Conservation (phyloP, 2,797 vertebrate genomes). For the Hozukius guyotensis region DNA sequence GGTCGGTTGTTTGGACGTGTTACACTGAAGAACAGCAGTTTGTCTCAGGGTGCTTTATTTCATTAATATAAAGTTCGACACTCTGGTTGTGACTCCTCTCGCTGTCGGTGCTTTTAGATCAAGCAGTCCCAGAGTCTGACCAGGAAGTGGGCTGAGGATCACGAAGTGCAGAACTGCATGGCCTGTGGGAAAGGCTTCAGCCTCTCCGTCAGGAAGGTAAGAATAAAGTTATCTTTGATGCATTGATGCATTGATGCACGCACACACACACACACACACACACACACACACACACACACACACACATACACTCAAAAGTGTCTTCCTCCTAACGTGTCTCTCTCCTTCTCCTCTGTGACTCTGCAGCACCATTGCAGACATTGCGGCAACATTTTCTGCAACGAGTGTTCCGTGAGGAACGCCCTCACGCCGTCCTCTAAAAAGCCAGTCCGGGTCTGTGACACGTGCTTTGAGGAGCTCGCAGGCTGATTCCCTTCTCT, state of each 20-base stretch:
- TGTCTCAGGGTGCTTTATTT: background rate
- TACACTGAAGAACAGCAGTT: background rate
- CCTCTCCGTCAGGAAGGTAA: slow-evolving; percentile 94
- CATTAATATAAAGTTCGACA: background rate
- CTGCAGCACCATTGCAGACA: slow-evolving; percentile 97
- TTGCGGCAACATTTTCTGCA: slow-evolving; percentile 98
- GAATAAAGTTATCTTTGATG: background rate
- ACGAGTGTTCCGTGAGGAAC: slow-evolving; percentile 92
- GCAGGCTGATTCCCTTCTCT: slow-evolving; percentile 85
- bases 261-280: too few species aligned
- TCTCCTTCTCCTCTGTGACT: slow-evolving; percentile 3
- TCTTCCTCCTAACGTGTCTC: background rate
- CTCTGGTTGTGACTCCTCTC: background rate
- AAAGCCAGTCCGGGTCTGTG: slow-evolving; percentile 97
- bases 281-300: background rate
- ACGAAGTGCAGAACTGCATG: slow-evolving; percentile 98
- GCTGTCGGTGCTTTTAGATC: slow-evolving; percentile 81
- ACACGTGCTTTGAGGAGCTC: slow-evolving; percentile 94
- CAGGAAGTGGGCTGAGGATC: slow-evolving; percentile 97
- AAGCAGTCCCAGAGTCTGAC: slow-evolving; percentile 95
- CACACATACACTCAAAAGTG: too few species aligned
- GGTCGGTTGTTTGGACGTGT: slow-evolving; percentile 71
- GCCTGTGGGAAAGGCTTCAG: slow-evolving; percentile 95
- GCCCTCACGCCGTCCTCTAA: slow-evolving; percentile 97
- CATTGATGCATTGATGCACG: too few species aligned